Evolutionary conservation across 2,113 vertebrate species (phyloP).

Genomic region (Loxodonta africana): DNA sequence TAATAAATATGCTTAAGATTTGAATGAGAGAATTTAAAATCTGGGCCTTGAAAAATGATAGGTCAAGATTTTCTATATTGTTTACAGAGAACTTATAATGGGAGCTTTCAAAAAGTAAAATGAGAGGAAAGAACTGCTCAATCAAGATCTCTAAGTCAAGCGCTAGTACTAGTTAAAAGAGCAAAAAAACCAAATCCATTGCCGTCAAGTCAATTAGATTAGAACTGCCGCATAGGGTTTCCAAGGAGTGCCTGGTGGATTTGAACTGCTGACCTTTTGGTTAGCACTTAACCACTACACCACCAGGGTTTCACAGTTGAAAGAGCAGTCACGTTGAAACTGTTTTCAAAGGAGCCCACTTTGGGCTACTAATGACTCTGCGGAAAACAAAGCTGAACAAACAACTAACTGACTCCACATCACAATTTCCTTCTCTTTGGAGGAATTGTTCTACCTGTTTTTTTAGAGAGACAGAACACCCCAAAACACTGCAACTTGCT

Average conservation of each 20-base stretch:
- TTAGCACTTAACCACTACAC: no score
- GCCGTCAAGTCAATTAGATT: no score
- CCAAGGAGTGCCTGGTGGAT: no score
- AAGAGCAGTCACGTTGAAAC: background rate
- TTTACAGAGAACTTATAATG: background rate
- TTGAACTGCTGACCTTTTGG: no score
- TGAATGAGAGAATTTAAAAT: background rate
- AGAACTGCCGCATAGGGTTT: no score
- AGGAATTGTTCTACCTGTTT: constrained; percentile 3
- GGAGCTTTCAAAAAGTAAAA: background rate
- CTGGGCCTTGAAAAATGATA: background rate
- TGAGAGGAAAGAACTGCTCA: background rate
- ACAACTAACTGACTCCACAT: background rate
- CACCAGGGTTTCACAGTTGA: background rate
- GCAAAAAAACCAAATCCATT: no score
- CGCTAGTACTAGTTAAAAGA: background rate
- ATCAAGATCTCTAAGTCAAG: background rate
- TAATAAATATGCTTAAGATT: background rate
- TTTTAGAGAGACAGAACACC: background rate
- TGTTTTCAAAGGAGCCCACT: background rate
- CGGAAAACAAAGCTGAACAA: constrained; percentile 22
- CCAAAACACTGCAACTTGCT: background rate
- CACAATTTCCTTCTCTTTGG: background rate
- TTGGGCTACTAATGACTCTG: background rate
- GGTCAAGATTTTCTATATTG: background rate